Conservation (phyloP, 2,888 invertebrate species). For the Apantesis nais region DNA sequence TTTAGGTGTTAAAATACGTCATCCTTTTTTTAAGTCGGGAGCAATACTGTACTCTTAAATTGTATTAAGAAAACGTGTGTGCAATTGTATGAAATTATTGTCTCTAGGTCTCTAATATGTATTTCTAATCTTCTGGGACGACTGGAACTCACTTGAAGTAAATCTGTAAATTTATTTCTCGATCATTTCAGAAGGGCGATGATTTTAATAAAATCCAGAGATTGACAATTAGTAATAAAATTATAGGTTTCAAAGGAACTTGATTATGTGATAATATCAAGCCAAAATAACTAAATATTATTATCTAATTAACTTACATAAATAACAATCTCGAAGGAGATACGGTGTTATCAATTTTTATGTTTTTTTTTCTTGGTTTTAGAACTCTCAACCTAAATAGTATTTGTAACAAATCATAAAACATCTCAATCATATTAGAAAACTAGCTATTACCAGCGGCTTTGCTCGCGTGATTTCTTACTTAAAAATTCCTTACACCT, state of each 20-base stretch:
- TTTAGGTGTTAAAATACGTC: not conserved
- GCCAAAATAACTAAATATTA: not conserved
- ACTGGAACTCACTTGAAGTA: too few species aligned
- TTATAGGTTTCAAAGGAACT: conserved; percentile 11
- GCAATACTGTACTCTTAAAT: too few species aligned
- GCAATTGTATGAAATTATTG: too few species aligned
- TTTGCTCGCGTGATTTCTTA: too few species aligned
- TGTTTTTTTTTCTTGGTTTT: too few species aligned
- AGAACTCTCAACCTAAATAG: not conserved
- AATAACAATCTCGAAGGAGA: not conserved
- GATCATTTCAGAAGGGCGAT: conserved; percentile 10
- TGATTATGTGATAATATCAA: conserved; percentile 1
- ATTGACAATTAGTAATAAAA: conserved; percentile 11
- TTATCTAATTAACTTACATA: conserved; percentile 1
- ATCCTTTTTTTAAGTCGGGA: too few species aligned
- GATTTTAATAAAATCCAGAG: conserved; percentile 12
- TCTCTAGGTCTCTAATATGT: too few species aligned
- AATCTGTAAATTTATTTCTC: not conserved
- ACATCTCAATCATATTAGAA: not conserved
- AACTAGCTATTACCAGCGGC: too few species aligned
- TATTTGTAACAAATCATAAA: not conserved
- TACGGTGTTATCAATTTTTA: not conserved
- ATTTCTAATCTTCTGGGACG: too few species aligned
- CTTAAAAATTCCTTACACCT: too few species aligned
- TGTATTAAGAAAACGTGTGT: not conserved